Evolutionary conservation across 2,888 invertebrate species (phyloP), one percentile per base, ranked within the genome.

Genomic region (Nymphalis polychloros): DNA sequence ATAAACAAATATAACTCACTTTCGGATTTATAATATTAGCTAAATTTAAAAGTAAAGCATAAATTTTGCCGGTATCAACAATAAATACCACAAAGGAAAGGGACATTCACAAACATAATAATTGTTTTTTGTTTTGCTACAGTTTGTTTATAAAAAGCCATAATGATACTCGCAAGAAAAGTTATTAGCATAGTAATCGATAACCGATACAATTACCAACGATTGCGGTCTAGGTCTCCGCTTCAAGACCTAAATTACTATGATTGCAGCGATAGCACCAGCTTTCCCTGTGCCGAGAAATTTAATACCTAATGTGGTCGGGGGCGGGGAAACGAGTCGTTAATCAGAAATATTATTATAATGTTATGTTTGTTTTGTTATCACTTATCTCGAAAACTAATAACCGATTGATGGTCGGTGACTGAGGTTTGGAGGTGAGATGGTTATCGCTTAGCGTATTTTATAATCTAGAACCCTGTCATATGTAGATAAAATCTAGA

Each of bases 101-200:
- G 41, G 27, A 31, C 5, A 31, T 13, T 13, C 10, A 41, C 13
- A 41, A 41, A 41, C 10, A 10, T 10, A 41, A 41, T 41, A 10
- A 10, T 41, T 41, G 13, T 8, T 13, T 41, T 13, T 41, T 3
- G 10, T 10, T 13, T 13, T 50, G 50, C 8, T 19, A 20, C 7
- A 19, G 23, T 52, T 52, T 55, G 8, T 31, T 31, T 55, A 16
- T n/a, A 27, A 55, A 27, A 27, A n/a, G 10, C 19, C 8, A 57
- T 41, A n/a, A 55, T 31, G 31, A 16, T 10, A 47, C 65, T 72
- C 69, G 72, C 70, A 72, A 68, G 70, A 67, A 60, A 71, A 75
- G 77, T 80, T 81, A 81, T 81, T 84, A 84, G 79, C 76, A 78
- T 81, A 79, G 81, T 81, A 82, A 85, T 83, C 83, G 81, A 85